Conservation (phyloP, 2,888 invertebrate species). For the Brenthis hecate region DNA sequence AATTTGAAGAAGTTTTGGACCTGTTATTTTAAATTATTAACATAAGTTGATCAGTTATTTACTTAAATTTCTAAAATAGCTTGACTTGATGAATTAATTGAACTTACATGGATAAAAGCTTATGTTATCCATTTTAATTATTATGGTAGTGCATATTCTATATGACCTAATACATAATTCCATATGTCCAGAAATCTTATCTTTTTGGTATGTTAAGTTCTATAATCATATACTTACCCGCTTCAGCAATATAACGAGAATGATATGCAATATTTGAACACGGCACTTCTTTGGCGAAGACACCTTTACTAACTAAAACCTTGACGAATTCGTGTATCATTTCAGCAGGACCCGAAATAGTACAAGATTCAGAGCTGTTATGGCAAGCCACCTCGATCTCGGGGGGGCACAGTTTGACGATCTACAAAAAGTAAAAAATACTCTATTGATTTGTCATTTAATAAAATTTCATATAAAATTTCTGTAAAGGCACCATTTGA, state of each 20-base stretch:
- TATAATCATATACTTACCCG: constrained; percentile 58
- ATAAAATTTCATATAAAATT: no score
- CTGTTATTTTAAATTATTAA: constrained; percentile 31
- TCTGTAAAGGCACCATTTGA: no score
- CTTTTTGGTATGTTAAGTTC: not conserved
- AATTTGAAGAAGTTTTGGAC: constrained; percentile 80
- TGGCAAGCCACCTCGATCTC: constrained; percentile 90
- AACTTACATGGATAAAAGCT: no score
- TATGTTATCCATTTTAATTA: no score
- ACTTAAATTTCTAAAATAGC: no score
- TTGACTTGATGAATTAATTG: no score
- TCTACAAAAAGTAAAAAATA: constrained; percentile 45
- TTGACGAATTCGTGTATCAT: constrained; percentile 83
- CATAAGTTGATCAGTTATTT: no score
- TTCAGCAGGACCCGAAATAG: constrained; percentile 88
- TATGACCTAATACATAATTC: no score
- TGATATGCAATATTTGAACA: constrained; percentile 95
- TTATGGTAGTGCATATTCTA: no score
- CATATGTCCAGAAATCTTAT: not conserved
- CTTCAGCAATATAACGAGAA: constrained; percentile 89
- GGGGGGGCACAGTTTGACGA: constrained; percentile 66
- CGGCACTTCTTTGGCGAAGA: constrained; percentile 71
- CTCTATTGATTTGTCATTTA: not conserved
- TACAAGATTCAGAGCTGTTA: constrained; percentile 89
- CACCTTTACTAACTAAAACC: constrained; percentile 57